Evolutionary conservation across 2,113 vertebrate species (phyloP).

Genomic region (Alces alces): DNA sequence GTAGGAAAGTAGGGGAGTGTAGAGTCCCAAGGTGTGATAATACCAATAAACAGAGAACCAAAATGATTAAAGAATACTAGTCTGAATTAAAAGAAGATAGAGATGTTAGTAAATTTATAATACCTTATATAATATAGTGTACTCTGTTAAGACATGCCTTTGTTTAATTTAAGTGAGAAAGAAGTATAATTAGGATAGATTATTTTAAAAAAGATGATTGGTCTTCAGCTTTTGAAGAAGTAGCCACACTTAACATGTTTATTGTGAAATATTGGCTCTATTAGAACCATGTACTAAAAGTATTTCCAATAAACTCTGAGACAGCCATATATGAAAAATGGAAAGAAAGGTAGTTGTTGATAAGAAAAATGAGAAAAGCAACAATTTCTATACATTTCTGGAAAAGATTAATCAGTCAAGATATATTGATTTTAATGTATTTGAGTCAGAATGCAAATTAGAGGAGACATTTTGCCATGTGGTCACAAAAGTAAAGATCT

Average conservation of each 20-base stretch:
- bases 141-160: not conserved
- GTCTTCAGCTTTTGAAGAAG: not conserved
- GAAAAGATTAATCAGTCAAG: not conserved
- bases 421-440: not conserved
- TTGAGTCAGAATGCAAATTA: not conserved
- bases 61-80: not conserved
- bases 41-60: not conserved
- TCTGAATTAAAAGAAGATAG: not conserved
- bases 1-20: not conserved
- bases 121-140: not conserved
- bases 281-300: not conserved
- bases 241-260: not conserved
- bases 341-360: not conserved
- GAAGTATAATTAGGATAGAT: not conserved
- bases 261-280: not conserved
- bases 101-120: not conserved
- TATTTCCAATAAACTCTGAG: not conserved
- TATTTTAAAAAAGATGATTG: not conserved
- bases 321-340: not conserved
- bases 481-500: not conserved
- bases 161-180: not conserved
- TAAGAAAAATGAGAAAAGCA: not conserved
- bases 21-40: not conserved
- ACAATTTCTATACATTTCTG: not conserved
- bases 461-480: not conserved